These are phyloP conservation scores for Callaeas wilsoni DNA, from an alignment of 2,113 vertebrate genomes.

Conservation along the genomic window DNA sequence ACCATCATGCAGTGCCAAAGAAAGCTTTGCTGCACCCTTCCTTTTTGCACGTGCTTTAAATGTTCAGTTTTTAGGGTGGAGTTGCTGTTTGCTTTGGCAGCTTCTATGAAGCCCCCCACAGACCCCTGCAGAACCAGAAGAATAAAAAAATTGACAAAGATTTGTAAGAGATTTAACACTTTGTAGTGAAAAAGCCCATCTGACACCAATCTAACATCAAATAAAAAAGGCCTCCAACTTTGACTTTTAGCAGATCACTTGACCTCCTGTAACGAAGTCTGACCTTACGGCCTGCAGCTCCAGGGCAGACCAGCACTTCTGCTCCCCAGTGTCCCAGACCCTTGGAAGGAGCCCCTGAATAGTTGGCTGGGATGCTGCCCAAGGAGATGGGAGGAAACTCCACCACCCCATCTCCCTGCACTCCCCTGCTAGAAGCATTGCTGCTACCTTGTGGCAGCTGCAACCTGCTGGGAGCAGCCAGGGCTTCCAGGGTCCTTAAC, in stretches of 20 bases:
- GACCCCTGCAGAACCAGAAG: neutral
- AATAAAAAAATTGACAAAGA: neutral
- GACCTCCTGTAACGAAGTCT: neutral
- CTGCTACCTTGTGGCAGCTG: neutral
- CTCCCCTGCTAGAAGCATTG: neutral
- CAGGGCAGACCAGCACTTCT: neutral
- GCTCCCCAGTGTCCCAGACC: neutral
- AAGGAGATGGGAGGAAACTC: neutral
- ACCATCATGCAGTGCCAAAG: neutral
- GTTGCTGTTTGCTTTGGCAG: conserved; percentile 13
- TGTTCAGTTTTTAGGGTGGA: neutral
- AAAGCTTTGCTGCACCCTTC: conserved; percentile 7
- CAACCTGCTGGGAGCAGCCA: neutral
- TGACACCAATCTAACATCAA: neutral
- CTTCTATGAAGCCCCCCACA: neutral
- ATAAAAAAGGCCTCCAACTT: neutral
- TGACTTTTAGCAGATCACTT: neutral
- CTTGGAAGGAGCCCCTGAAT: neutral
- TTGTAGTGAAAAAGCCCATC: neutral
- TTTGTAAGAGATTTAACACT: neutral
- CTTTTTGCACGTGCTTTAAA: conserved; percentile 33
- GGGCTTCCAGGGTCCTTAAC: neutral
- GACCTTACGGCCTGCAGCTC: neutral
- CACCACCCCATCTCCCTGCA: neutral
- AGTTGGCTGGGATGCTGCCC: neutral